phyloP scores from a whole-genome alignment of 2,113 vertebrate species.

The Ictidomys tridecemlineatus region DNA sequence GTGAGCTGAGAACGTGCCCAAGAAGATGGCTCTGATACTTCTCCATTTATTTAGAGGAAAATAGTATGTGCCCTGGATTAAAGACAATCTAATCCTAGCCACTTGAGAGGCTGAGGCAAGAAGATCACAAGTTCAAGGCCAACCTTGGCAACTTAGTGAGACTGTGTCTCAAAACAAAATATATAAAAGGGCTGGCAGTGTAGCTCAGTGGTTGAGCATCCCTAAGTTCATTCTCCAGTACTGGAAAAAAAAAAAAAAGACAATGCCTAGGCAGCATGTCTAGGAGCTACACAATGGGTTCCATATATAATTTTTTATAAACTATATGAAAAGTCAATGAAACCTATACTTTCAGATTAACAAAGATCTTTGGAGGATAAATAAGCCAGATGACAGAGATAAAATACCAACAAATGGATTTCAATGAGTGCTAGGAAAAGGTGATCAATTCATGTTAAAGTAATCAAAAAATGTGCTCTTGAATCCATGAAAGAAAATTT shows the following conservation, averaged over 20 bases:
- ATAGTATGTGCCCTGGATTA: background rate
- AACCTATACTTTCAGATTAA: background rate
- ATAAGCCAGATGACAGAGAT: background rate
- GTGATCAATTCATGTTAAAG: background rate
- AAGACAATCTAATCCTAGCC: background rate
- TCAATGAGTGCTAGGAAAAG: background rate
- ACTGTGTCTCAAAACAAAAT: too few species aligned
- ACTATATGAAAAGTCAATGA: background rate
- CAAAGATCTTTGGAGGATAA: background rate
- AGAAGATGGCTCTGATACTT: background rate
- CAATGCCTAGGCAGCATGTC: background rate
- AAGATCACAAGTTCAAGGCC: too few species aligned
- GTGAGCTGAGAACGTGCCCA: background rate
- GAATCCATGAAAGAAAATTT: background rate
- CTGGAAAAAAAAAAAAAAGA: too few species aligned
- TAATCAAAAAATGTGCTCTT: background rate
- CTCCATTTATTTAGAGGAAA: background rate
- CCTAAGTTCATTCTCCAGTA: too few species aligned
- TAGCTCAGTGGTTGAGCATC: too few species aligned
- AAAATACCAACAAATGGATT: background rate
- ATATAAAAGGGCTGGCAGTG: too few species aligned
- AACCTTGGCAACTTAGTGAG: too few species aligned
- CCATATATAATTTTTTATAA: slow-evolving; percentile 29
- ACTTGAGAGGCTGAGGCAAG: too few species aligned
- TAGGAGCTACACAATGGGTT: background rate